These are phyloP conservation scores for Trichogramma pretiosum DNA, from an alignment of 1,140 invertebrate genomes.

Conservation along the genomic window DNA sequence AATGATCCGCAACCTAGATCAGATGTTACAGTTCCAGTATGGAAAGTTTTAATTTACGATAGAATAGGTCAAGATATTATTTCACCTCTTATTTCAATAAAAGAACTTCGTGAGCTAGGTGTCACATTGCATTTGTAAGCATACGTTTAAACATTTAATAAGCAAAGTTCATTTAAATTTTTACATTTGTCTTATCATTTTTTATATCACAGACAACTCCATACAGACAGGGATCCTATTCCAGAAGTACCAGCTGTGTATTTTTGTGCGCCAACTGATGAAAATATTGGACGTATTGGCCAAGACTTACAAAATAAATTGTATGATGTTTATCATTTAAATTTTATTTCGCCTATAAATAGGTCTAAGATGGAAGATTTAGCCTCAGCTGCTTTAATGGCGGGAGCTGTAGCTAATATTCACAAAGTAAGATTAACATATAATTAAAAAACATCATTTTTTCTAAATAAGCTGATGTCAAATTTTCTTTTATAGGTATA, in stretches of 20 bases:
- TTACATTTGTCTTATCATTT: background rate
- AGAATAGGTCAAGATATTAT: constrained; percentile 95
- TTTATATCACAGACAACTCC: constrained; percentile 59
- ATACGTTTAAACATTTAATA: too few relatives aligned
- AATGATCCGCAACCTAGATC: constrained; percentile 72
- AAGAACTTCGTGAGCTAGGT: constrained; percentile 90
- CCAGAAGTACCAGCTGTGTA: constrained; percentile 98
- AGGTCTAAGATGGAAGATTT: constrained; percentile 92
- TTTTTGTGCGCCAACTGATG: constrained; percentile 94
- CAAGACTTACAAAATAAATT: constrained; percentile 86
- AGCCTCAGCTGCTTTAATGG: constrained; percentile 81
- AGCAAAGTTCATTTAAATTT: background rate
- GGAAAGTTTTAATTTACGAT: constrained; percentile 96
- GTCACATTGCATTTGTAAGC: constrained; percentile 94
- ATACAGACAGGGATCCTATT: constrained; percentile 89
- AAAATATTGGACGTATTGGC: constrained; percentile 90
- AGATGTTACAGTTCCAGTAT: constrained; percentile 72
- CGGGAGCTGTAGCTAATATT: constrained; percentile 80
- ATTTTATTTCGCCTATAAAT: constrained; percentile 95
- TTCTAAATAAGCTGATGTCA: constrained; percentile 5
- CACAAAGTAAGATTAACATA: constrained; percentile 60
- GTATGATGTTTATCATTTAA: constrained; percentile 94
- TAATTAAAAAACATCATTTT: background rate
- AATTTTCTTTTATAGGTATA: constrained; percentile 54
- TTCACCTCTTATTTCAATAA: constrained; percentile 90